phyloP scores from a whole-genome alignment of 2,888 invertebrate species.

The Acanthoscelides obtectus region DNA sequence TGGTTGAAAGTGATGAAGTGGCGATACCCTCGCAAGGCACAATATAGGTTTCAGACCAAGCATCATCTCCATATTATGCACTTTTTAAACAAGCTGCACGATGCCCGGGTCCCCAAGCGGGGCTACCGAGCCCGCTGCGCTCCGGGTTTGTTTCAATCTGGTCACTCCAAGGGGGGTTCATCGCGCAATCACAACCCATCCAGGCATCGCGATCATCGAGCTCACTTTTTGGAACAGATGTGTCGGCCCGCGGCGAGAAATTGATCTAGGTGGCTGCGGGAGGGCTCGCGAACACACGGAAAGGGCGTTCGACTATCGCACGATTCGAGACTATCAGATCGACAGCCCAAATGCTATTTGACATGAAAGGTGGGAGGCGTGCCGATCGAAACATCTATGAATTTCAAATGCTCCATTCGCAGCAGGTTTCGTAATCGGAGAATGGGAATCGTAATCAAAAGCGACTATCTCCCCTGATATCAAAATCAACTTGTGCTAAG shows the following conservation, averaged over 20 bases:
- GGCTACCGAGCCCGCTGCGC: conserved; percentile 31
- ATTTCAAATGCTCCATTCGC: neutral
- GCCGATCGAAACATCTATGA: neutral
- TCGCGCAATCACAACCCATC: neutral
- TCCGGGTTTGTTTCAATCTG: conserved; percentile 38
- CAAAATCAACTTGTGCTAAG: no score
- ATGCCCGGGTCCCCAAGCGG: conserved; percentile 1
- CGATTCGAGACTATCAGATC: neutral
- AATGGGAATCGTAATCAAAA: no score
- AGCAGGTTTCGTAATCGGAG: neutral
- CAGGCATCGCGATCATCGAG: neutral
- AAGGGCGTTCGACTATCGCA: neutral
- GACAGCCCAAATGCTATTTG: neutral
- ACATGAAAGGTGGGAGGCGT: neutral
- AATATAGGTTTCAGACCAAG: no score
- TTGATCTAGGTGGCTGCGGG: neutral
- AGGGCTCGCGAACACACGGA: neutral
- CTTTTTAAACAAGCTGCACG: no score
- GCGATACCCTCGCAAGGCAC: no score
- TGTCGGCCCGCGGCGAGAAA: neutral
- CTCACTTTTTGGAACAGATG: neutral
- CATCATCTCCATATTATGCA: no score
- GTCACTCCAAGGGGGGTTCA: conserved; percentile 31
- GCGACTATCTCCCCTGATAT: no score
- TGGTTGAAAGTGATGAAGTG: no score